Conservation (phyloP, 1,140 invertebrate genomes). For the Andricus grossulariae region DNA sequence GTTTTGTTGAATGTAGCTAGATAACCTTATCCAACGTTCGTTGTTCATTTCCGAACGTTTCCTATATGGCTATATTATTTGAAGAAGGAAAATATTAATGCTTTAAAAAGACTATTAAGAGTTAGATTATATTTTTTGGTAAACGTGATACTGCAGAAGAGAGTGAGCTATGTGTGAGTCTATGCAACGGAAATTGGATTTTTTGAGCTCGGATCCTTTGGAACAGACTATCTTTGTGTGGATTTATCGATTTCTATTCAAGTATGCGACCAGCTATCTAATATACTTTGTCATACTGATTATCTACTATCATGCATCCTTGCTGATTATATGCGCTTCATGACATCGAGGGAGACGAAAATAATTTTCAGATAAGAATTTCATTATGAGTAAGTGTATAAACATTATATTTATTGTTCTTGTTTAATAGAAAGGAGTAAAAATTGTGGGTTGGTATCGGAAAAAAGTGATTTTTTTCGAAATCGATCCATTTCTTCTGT, state of each 20-base stretch:
- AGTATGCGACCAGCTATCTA: slow-evolving; percentile 58
- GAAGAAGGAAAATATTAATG: background rate
- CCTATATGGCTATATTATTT: too few relatives aligned
- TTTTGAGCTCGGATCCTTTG: slow-evolving; percentile 6
- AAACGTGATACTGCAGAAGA: slow-evolving; percentile 27
- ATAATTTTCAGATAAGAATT: background rate
- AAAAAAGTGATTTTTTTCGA: too few relatives aligned
- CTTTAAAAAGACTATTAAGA: background rate
- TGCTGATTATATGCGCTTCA: slow-evolving; percentile 61
- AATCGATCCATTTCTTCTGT: too few relatives aligned
- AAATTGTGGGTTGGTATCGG: too few relatives aligned
- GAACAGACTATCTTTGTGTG: slow-evolving; percentile 47
- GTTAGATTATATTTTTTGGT: slow-evolving; percentile 30
- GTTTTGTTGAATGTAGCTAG: too few relatives aligned
- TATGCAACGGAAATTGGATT: slow-evolving; percentile 21
- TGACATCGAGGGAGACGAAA: slow-evolving; percentile 42
- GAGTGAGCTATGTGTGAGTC: slow-evolving; percentile 28
- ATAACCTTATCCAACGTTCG: too few relatives aligned
- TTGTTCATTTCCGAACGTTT: too few relatives aligned
- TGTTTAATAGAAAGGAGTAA: too few relatives aligned
- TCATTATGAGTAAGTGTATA: slow-evolving; percentile 33
- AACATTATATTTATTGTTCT: background rate
- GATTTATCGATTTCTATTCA: slow-evolving; percentile 55
- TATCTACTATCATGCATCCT: slow-evolving; percentile 64
- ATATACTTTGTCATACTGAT: slow-evolving; percentile 60